These are phyloP conservation scores for Botia almorhae DNA, from an alignment of 2,797 vertebrate species.

Conservation along the genomic window DNA sequence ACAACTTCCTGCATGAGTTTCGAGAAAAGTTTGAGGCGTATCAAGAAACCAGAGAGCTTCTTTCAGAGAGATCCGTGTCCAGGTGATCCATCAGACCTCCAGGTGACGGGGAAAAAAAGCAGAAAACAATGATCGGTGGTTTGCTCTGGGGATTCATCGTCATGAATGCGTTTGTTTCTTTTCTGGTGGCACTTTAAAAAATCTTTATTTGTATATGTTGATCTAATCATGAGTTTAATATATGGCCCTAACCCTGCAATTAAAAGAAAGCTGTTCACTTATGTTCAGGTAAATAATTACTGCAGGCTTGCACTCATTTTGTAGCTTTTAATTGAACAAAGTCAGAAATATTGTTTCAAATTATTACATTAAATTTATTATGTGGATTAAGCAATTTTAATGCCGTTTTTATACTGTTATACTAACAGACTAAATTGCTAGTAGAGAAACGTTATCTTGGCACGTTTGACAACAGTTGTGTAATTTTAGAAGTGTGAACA, in stretches of 20 bases:
- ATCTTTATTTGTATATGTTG: conserved; percentile 20
- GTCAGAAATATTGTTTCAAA: too few species aligned
- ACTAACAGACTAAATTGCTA: too few species aligned
- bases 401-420: too few species aligned
- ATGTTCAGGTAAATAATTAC: background rate
- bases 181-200: conserved; percentile 30
- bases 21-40: conserved; percentile 78
- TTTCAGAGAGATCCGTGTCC: conserved; percentile 77
- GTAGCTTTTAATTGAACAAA: too few species aligned
- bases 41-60: conserved; percentile 69
- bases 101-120: background rate
- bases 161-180: background rate
- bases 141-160: conserved; percentile 2
- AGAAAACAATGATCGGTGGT: background rate
- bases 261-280: background rate
- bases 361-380: too few species aligned
- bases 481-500: too few species aligned
- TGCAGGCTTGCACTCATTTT: background rate
- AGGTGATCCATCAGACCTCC: background rate
- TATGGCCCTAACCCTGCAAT: conserved; percentile 15
- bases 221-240: conserved; percentile 37
- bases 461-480: too few species aligned
- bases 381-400: too few species aligned
- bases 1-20: conserved; percentile 93
- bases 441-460: too few species aligned